These are phyloP conservation scores for Drosophila auraria DNA, from an alignment of 1,140 invertebrate species.

Conservation along the genomic window DNA sequence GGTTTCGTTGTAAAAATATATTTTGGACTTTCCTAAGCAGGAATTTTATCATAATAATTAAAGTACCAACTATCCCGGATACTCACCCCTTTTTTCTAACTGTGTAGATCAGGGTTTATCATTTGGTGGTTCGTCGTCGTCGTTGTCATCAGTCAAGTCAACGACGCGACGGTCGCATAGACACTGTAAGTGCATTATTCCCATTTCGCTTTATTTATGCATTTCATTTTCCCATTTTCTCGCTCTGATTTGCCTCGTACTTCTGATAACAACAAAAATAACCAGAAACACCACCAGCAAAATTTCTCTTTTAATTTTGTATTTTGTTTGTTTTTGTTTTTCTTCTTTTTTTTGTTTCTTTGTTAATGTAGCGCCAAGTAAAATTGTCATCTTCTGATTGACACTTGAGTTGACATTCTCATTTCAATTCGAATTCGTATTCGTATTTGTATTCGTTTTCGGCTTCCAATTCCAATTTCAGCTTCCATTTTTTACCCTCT, in stretches of 20 bases:
- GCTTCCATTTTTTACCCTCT: slow-evolving; percentile 7
- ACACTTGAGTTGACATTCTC: slow-evolving; percentile 72
- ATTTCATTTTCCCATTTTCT: slow-evolving; percentile 68
- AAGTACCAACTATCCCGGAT: too few species aligned
- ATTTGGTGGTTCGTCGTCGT: slow-evolving; percentile 50
- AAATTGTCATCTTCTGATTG: slow-evolving; percentile 56
- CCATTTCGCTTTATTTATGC: slow-evolving; percentile 65
- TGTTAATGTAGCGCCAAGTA: slow-evolving; percentile 72
- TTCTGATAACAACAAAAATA: slow-evolving; percentile 25
- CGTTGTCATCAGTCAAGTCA: slow-evolving; percentile 60
- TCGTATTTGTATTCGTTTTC: not conserved
- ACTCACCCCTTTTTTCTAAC: not conserved
- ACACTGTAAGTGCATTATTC: slow-evolving; percentile 47
- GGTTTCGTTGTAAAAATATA: too few species aligned
- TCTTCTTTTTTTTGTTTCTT: slow-evolving; percentile 40
- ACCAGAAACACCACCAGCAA: slow-evolving; percentile 18
- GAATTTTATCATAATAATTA: too few species aligned
- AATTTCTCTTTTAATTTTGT: slow-evolving; percentile 56
- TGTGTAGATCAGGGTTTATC: slow-evolving; percentile 32
- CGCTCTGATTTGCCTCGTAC: slow-evolving; percentile 63
- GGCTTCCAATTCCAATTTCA: slow-evolving; percentile 20
- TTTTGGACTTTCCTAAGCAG: too few species aligned
- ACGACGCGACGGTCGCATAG: slow-evolving; percentile 16
- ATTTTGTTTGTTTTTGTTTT: not conserved
- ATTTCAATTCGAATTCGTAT: slow-evolving; percentile 35